A percentile compares a stretch with the other conserved stretches of the same genome.
Evolutionary conservation across 2,113 vertebrate genomes (phyloP).

Genomic region (Oenanthe oenanthe): DNA sequence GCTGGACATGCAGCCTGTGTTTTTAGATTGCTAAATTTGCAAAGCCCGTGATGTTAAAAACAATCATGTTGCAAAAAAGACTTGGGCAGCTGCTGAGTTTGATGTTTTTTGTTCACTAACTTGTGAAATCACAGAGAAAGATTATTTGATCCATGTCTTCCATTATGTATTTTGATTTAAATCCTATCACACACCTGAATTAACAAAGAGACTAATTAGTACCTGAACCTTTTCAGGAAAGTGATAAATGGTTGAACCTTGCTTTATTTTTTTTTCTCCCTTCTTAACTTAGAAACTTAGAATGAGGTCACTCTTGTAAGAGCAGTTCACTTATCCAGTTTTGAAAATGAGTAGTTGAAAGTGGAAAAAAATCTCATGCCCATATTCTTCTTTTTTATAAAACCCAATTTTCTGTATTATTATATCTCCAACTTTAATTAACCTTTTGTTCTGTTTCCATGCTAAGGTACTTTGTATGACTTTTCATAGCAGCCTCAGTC

Average conservation of each 20-base stretch:
- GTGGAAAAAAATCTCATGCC: not conserved
- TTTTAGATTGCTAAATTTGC: not conserved
- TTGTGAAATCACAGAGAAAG: not conserved
- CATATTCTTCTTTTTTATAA: not conserved
- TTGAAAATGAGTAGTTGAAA: not conserved
- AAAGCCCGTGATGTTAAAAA: not conserved
- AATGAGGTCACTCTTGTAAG: not conserved
- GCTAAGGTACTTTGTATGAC: not conserved
- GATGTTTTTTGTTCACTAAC: not conserved
- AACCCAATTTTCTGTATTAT: not conserved
- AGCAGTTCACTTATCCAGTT: not conserved
- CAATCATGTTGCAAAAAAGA: not conserved
- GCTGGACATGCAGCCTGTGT: not conserved
- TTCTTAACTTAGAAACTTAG: not conserved
- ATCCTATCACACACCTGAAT: not conserved
- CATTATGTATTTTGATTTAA: not conserved
- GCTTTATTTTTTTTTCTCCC: not conserved
- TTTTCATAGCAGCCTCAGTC: not conserved
- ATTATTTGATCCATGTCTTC: not conserved
- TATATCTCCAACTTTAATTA: not conserved
- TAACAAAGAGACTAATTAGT: not conserved
- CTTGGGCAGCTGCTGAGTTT: not conserved
- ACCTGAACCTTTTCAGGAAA: not conserved
- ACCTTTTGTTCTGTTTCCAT: not conserved
- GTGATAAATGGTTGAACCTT: not conserved